Percentiles rank a stretch among this genome's conserved stretches.
Conservation (phyloP, 2,797 vertebrate genomes). For the Argya squamiceps region DNA sequence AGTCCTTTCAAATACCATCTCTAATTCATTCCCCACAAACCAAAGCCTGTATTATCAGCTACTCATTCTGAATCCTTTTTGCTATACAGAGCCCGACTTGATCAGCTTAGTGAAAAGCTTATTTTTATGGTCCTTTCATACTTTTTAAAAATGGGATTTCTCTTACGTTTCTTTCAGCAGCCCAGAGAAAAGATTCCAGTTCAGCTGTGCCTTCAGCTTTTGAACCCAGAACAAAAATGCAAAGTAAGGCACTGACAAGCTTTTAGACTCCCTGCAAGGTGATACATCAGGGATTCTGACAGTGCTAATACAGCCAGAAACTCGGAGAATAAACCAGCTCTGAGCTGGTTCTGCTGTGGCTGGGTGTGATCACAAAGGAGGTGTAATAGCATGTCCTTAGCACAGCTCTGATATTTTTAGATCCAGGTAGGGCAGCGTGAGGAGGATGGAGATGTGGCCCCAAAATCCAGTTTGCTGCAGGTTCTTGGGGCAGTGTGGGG, state of each 20-base stretch:
- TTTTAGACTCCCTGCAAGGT: conserved; percentile 38
- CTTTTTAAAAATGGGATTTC: conserved; percentile 46
- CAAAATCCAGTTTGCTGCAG: neutral
- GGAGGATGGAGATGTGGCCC: neutral
- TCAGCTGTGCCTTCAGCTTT: conserved; percentile 20
- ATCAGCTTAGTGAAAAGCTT: conserved; percentile 63
- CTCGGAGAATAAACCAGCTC: neutral
- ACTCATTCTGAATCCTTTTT: conserved; percentile 41
- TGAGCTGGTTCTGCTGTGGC: neutral
- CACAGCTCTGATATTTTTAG: neutral
- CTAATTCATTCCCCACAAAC: conserved; percentile 61
- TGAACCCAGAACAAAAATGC: conserved; percentile 50
- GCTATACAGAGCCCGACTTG: conserved; percentile 38
- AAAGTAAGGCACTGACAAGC: conserved; percentile 46
- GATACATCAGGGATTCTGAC: conserved; percentile 30
- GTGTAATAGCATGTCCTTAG: neutral
- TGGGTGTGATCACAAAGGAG: neutral
- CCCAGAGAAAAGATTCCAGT: conserved; percentile 25
- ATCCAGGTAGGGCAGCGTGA: neutral
- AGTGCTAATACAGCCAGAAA: neutral
- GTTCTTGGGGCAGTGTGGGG: neutral
- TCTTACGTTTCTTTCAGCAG: conserved; percentile 31
- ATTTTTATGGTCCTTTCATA: conserved; percentile 45
- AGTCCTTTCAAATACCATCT: conserved; percentile 1
- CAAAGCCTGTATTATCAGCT: conserved; percentile 54